Evolutionary conservation across 2,888 invertebrate species (phyloP).

Genomic region (Epistrophe grossulariae): DNA sequence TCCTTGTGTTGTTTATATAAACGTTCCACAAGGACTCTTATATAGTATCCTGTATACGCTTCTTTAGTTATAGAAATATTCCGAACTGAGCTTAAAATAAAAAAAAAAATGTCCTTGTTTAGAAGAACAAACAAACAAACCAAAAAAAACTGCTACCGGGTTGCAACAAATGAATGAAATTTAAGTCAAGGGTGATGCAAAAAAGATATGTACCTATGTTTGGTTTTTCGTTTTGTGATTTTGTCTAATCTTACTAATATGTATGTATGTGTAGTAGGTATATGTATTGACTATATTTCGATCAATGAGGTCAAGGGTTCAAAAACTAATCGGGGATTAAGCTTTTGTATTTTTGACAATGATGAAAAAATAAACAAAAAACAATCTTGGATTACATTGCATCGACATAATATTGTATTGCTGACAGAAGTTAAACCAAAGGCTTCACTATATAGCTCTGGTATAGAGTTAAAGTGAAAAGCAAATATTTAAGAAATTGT

Average conservation of each 20-base stretch:
- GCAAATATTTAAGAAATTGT: no score
- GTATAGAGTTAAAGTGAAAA: no score
- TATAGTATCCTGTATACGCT: conserved; percentile 23
- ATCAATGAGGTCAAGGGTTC: conserved; percentile 7
- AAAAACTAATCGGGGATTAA: neutral
- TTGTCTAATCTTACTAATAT: conserved; percentile 6
- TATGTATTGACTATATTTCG: neutral
- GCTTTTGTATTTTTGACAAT: neutral
- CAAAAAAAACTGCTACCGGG: conserved; percentile 34
- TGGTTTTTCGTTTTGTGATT: neutral
- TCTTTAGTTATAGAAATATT: conserved; percentile 18
- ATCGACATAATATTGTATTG: no score
- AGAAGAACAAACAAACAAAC: neutral
- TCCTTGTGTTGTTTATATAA: conserved; percentile 60
- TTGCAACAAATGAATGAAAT: conserved; percentile 48
- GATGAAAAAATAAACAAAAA: neutral
- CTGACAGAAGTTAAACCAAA: no score
- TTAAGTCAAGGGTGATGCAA: conserved; percentile 51
- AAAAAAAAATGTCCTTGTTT: conserved; percentile 25
- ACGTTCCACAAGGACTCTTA: conserved; percentile 43
- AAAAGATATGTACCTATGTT: neutral
- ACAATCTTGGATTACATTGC: neutral
- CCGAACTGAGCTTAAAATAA: neutral
- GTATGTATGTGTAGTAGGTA: no score
- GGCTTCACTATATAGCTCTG: no score